phyloP scores from a whole-genome alignment of 1,140 invertebrate genomes.

The Philaenus spumarius region DNA sequence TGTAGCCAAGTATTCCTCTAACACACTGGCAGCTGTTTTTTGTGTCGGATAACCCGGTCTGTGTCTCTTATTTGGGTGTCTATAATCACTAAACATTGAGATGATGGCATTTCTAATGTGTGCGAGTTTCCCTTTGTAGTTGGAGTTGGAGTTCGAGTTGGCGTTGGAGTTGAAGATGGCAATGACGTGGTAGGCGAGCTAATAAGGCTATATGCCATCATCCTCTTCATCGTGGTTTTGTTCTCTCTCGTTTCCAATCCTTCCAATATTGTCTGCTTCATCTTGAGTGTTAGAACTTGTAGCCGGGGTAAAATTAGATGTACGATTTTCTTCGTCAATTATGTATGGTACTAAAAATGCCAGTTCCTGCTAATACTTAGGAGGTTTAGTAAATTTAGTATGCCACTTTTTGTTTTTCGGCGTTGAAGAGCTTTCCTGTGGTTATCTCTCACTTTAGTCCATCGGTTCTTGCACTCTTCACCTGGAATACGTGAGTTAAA shows the following conservation, averaged over 20 bases:
- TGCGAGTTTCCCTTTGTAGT: neutral
- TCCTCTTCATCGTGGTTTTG: neutral
- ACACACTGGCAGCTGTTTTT: constrained; percentile 2
- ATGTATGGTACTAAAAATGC: no score
- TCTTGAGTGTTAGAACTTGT: neutral
- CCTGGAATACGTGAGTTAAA: no score
- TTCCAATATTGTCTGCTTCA: neutral
- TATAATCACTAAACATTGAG: neutral
- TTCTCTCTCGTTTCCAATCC: neutral
- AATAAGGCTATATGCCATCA: no score
- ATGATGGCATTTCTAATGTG: neutral
- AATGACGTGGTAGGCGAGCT: no score
- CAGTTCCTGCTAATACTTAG: neutral
- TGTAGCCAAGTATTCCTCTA: neutral
- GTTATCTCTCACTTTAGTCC: no score
- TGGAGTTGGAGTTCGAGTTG: neutral
- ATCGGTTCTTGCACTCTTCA: constrained; percentile 1
- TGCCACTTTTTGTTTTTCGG: constrained; percentile 5
- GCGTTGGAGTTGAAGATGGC: neutral
- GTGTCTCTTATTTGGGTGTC: neutral
- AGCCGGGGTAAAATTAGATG: neutral
- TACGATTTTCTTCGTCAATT: neutral
- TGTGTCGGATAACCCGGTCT: neutral
- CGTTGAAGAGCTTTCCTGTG: no score
- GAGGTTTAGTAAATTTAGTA: neutral